Evolutionary conservation across 92 coral and sea anemone genomes (phyloP).

Genomic region (Epizoanthus scotinus): DNA sequence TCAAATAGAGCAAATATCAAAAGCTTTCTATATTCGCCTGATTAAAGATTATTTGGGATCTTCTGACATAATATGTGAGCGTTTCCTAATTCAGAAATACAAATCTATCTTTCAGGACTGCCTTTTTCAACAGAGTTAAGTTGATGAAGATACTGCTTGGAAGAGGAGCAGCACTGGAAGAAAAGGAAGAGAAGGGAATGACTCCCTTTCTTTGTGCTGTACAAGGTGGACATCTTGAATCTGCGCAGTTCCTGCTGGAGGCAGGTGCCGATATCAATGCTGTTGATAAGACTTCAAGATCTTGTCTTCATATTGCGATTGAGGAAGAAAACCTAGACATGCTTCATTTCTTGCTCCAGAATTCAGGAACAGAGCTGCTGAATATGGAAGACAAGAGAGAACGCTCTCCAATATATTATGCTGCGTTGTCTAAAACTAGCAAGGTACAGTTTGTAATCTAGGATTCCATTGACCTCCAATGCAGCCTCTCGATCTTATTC

Average conservation of each 20-base stretch:
- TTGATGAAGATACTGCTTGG: constrained; percentile 47
- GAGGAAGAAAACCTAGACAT: constrained; percentile 47
- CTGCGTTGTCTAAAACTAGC: constrained; percentile 48
- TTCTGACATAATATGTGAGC: no score
- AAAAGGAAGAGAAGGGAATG: constrained; percentile 46
- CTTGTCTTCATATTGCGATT: constrained; percentile 69
- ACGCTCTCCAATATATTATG: constrained; percentile 66
- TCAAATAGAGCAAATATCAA: no score
- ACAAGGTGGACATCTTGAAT: constrained; percentile 52
- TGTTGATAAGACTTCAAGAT: constrained; percentile 48
- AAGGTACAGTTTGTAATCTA: constrained; percentile 43
- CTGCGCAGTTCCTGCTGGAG: constrained; percentile 57
- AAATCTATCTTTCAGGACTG: constrained; percentile 55
- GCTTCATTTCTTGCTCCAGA: constrained; percentile 49
- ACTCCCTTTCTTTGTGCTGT: constrained; percentile 72
- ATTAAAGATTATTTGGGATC: no score
- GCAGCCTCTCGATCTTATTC: no score
- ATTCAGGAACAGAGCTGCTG: constrained; percentile 31
- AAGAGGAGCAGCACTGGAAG: constrained; percentile 31
- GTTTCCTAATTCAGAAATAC: background rate
- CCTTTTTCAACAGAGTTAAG: constrained; percentile 44
- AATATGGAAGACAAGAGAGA: constrained; percentile 56
- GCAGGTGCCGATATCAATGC: constrained; percentile 62
- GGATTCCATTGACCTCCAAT: no score
- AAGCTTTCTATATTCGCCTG: no score